Conservation (phyloP, 2,113 vertebrate genomes). For the Micronisus gabar region DNA sequence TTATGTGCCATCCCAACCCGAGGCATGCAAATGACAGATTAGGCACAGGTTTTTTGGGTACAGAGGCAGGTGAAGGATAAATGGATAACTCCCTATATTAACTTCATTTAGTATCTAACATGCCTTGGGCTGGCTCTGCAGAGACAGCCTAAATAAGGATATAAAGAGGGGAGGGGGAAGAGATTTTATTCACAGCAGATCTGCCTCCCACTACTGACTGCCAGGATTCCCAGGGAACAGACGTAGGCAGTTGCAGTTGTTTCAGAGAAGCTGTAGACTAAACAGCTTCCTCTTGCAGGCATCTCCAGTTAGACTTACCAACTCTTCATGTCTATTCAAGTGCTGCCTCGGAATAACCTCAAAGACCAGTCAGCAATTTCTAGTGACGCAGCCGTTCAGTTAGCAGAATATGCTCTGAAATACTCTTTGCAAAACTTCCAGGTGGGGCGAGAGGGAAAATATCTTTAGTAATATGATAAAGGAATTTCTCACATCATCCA, state of each 20-base stretch:
- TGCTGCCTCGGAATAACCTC: neutral
- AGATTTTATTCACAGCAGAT: neutral
- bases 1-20: neutral
- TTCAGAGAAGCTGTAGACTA: neutral
- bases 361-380: neutral
- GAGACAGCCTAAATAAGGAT: neutral
- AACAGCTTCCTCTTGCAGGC: neutral
- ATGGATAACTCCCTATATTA: neutral
- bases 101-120: neutral
- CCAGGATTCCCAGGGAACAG: neutral
- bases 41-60: neutral
- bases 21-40: neutral
- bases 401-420: neutral
- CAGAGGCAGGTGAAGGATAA: neutral
- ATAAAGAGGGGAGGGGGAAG: neutral
- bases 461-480: neutral
- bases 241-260: neutral
- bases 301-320: neutral
- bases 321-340: neutral
- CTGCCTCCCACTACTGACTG: neutral
- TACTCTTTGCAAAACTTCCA: neutral
- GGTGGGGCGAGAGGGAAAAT: fast-evolving
- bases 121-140: neutral
- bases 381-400: neutral
- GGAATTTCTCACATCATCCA: neutral